Percentiles rank a stretch among this genome's conserved stretches.
phyloP scores from a whole-genome alignment of 1,140 invertebrate genomes.

The Lucilia cuprina region DNA sequence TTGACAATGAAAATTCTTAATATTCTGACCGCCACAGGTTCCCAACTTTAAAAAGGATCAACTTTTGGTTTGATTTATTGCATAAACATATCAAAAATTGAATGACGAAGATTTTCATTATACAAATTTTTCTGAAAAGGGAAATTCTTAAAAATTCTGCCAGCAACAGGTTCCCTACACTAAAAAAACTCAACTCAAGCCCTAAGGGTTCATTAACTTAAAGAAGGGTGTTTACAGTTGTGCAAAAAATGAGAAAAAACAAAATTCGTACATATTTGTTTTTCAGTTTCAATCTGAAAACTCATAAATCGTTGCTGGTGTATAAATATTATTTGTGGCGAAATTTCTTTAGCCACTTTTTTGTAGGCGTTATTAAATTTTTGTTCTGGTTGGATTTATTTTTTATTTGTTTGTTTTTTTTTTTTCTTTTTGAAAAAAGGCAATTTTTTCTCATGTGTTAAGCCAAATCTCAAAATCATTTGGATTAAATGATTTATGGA shows the following conservation, averaged over 20 bases:
- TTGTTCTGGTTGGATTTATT: not conserved
- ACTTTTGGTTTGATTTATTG: no score
- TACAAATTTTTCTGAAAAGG: no score
- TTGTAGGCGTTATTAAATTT: slow-evolving; percentile 1
- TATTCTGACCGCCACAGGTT: no score
- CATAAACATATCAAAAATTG: no score
- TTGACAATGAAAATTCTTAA: no score
- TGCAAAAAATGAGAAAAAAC: not conserved
- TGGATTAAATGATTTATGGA: not conserved
- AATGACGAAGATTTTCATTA: no score
- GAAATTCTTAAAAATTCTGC: no score
- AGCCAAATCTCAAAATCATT: not conserved
- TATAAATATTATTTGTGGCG: not conserved
- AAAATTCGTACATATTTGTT: not conserved
- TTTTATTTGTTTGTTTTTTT: not conserved
- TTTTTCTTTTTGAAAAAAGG: no score
- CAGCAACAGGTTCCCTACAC: not conserved
- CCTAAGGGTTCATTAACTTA: slow-evolving; percentile 11
- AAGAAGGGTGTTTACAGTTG: not conserved
- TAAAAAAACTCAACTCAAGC: no score
- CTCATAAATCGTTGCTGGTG: not conserved
- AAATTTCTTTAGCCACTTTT: not conserved
- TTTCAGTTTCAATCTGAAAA: not conserved
- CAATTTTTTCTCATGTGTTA: not conserved
- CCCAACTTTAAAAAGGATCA: no score